Evolutionary conservation across 2,113 vertebrate genomes (phyloP).

Genomic region (Paedocypris sp.): DNA sequence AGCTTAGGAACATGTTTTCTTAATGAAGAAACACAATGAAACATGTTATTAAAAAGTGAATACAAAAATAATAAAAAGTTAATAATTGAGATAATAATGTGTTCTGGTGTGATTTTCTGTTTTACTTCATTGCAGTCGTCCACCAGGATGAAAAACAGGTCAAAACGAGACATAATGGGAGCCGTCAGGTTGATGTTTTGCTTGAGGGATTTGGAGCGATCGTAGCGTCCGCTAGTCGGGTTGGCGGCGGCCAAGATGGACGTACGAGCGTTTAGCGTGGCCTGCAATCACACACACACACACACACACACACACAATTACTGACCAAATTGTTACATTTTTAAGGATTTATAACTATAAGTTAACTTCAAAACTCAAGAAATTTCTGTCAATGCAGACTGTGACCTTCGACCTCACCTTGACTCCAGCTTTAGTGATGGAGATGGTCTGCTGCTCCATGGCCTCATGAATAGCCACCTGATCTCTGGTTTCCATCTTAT

Average conservation of each 20-base stretch:
- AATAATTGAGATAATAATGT: too few species aligned
- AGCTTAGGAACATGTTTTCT: too few species aligned
- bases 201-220: conserved; percentile 93
- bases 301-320: too few species aligned
- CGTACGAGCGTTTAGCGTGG: conserved; percentile 93
- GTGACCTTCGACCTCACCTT: conserved; percentile 64
- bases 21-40: too few species aligned
- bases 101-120: too few species aligned
- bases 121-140: conserved; percentile 97
- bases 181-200: conserved; percentile 91
- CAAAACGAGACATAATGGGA: conserved; percentile 97
- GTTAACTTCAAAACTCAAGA: neutral
- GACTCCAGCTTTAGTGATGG: conserved; percentile 97
- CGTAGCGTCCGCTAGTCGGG: conserved; percentile 82
- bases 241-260: conserved; percentile 98
- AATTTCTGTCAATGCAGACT: neutral
- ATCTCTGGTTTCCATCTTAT: conserved; percentile 93
- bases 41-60: too few species aligned
- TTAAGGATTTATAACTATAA: too few species aligned
- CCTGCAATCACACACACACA: conserved; percentile 64
- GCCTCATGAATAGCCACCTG: conserved; percentile 98
- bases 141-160: conserved; percentile 98
- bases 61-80: too few species aligned
- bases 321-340: too few species aligned
- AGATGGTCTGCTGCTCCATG: conserved; percentile 99